Conservation (phyloP, 2,113 vertebrate genomes). For the Azemiops feae region DNA sequence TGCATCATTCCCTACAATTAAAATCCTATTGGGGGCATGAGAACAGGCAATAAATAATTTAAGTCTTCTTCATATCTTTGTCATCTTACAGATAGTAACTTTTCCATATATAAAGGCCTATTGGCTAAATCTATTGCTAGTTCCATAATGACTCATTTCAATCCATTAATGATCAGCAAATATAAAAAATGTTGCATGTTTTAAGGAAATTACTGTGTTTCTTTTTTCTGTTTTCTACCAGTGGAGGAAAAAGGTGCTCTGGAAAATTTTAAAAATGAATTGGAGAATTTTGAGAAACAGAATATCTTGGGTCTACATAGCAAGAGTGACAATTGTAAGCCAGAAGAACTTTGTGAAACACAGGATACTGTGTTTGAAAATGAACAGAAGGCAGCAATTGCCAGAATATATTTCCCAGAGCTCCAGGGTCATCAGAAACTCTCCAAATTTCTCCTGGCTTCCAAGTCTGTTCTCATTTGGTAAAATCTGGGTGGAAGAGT, state of each 20-base stretch:
- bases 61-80: not conserved
- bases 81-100: not conserved
- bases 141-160: not conserved
- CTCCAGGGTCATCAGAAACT: constrained; percentile 44
- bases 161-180: not conserved
- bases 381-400: constrained; percentile 36
- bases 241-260: constrained; percentile 6
- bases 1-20: not conserved
- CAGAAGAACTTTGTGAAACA: constrained; percentile 13
- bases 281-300: constrained; percentile 34
- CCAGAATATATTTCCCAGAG: constrained; percentile 45
- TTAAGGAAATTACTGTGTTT: not conserved
- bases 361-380: constrained; percentile 38
- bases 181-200: not conserved
- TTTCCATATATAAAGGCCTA: not conserved
- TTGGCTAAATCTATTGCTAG: not conserved
- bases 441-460: constrained; percentile 32
- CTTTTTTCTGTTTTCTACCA: constrained; percentile 25
- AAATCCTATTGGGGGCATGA: not conserved
- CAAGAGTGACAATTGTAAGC: constrained; percentile 24
- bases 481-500: constrained; percentile 31
- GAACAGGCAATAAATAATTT: not conserved
- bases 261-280: constrained; percentile 25
- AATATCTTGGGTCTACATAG: not conserved
- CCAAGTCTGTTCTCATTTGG: constrained; percentile 44